Conservation (phyloP, 2,113 vertebrate species). For the Protomyctophum bolini region DNA sequence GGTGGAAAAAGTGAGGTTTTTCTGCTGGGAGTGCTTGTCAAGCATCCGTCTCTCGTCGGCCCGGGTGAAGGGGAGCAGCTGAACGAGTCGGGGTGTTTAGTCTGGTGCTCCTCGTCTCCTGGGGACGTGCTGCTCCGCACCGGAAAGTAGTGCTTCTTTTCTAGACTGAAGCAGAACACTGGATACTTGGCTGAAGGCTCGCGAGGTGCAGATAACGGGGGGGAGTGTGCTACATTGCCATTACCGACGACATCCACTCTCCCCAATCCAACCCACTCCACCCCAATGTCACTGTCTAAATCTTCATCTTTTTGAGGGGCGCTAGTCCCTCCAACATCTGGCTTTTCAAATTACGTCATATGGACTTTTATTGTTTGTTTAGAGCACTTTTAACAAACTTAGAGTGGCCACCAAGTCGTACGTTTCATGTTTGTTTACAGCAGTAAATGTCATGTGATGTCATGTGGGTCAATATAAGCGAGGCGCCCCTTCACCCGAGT, state of each 20-base stretch:
- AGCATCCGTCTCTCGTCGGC: conserved; percentile 86
- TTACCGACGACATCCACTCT: not conserved
- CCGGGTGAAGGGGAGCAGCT: conserved; percentile 88
- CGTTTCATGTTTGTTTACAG: not conserved
- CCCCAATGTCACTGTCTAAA: conserved; percentile 18
- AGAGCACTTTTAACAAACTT: too few relatives aligned
- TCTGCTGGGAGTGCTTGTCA: conserved; percentile 68
- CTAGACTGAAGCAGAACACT: conserved; percentile 21
- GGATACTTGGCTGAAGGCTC: conserved; percentile 36
- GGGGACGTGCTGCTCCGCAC: conserved; percentile 83
- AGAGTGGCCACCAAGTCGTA: too few relatives aligned
- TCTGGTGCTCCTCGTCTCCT: conserved; percentile 87
- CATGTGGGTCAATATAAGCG: too few relatives aligned
- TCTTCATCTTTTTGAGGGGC: conserved; percentile 13
- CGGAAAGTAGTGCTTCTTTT: conserved; percentile 81
- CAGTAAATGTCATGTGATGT: too few relatives aligned
- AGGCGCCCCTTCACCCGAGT: not conserved
- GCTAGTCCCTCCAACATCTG: too few relatives aligned
- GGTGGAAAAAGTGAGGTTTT: conserved; percentile 90
- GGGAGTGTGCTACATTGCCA: conserved; percentile 28
- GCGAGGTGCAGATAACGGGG: conserved; percentile 7
- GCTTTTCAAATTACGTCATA: too few relatives aligned
- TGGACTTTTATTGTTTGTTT: too few relatives aligned
- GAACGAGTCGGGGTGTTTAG: conserved; percentile 89
- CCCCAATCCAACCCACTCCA: too few relatives aligned